Percentiles rank a stretch among this genome's conserved stretches.
Evolutionary conservation across 1,140 invertebrate species (phyloP).

Genomic region (Melanaphis sacchari): DNA sequence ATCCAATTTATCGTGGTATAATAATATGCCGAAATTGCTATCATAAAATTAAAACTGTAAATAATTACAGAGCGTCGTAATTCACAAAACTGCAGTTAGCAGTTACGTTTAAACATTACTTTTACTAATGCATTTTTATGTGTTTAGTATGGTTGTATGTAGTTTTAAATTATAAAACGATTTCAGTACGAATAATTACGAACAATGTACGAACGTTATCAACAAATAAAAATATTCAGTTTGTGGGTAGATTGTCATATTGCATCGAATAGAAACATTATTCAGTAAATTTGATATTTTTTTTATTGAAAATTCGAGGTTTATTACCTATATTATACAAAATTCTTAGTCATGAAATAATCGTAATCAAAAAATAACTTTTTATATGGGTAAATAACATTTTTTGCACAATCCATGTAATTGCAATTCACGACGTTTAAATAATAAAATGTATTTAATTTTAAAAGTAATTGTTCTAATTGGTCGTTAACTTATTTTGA

Average conservation of each 20-base stretch:
- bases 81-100: slow-evolving; percentile 1
- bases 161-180: not conserved
- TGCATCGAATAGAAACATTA: not conserved
- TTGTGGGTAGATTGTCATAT: not conserved
- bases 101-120: not conserved
- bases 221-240: not conserved
- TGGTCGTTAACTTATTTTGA: too few species aligned
- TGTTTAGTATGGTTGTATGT: not conserved
- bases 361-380: not conserved
- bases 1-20: not conserved
- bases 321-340: not conserved
- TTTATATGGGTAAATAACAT: not conserved
- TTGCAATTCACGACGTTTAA: not conserved
- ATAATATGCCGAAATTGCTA: not conserved
- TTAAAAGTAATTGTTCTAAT: too few species aligned
- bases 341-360: not conserved
- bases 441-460: not conserved
- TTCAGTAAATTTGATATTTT: not conserved
- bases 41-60: slow-evolving; percentile 11
- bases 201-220: not conserved
- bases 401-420: not conserved
- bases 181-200: not conserved
- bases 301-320: not conserved
- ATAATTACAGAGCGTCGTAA: not conserved
- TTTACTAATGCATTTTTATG: not conserved